Evolutionary conservation across 2,113 vertebrate genomes (phyloP).

Genomic region (Calonectris borealis): DNA sequence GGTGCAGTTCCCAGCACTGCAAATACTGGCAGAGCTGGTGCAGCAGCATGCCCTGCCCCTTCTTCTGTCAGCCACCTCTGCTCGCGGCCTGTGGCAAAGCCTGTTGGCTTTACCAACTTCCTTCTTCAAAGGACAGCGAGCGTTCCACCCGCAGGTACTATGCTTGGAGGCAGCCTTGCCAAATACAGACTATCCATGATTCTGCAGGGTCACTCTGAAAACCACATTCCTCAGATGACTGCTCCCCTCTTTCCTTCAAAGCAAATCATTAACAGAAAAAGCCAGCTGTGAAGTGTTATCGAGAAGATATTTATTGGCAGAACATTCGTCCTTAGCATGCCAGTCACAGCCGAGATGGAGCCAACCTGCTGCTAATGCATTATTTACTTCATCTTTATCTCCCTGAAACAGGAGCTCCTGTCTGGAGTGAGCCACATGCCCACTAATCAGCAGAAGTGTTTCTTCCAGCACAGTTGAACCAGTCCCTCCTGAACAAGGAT

Average conservation of each 20-base stretch:
- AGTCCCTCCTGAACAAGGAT: neutral
- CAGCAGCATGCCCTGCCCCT: neutral
- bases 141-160: neutral
- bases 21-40: neutral
- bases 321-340: neutral
- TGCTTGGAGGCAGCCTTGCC: neutral
- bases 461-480: neutral
- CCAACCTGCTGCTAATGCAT: constrained; percentile 33
- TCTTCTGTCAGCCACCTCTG: neutral
- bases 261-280: constrained; percentile 1
- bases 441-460: constrained; percentile 29
- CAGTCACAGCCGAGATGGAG: constrained; percentile 40
- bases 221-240: neutral
- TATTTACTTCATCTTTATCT: constrained; percentile 43
- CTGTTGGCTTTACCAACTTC: neutral
- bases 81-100: neutral
- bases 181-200: neutral
- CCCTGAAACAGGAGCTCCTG: constrained; percentile 16
- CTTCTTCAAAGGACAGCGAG: neutral
- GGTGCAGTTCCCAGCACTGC: neutral
- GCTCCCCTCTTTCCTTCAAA: neutral
- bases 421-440: constrained; percentile 12
- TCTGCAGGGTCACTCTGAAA: neutral
- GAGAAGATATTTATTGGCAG: neutral
- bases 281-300: constrained; percentile 27